These are phyloP conservation scores for Drosophila meridionalis DNA, from an alignment of 2,888 invertebrate species.

Conservation along the genomic window DNA sequence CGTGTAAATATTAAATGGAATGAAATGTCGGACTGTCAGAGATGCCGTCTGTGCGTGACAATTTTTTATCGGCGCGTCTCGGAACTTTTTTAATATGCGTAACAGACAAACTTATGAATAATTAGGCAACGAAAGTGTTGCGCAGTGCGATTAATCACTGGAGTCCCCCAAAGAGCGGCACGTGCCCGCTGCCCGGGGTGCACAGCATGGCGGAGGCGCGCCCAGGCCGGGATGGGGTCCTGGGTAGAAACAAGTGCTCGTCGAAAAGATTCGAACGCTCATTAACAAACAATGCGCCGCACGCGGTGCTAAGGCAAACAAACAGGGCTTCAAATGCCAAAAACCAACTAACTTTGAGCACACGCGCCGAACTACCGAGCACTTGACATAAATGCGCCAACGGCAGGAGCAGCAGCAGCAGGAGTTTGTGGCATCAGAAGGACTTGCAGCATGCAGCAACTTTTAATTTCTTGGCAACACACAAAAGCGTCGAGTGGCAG, in stretches of 20 bases:
- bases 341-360: conserved; percentile 76
- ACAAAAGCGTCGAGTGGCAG: conserved; percentile 68
- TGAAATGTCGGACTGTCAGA: conserved; percentile 59
- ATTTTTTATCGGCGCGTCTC: conserved; percentile 45
- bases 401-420: conserved; percentile 27
- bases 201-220: not conserved
- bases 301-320: conserved; percentile 53
- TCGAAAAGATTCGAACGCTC: conserved; percentile 54
- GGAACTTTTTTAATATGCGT: conserved; percentile 70
- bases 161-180: conserved; percentile 38
- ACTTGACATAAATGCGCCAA: conserved; percentile 78
- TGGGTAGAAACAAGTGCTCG: conserved; percentile 17
- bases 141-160: conserved; percentile 63
- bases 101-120: conserved; percentile 75
- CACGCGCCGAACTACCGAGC: conserved; percentile 66
- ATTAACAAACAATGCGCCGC: conserved; percentile 56
- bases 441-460: conserved; percentile 61
- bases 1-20: conserved; percentile 39
- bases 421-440: conserved; percentile 27
- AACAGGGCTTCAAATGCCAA: conserved; percentile 70
- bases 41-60: conserved; percentile 45
- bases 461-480: conserved; percentile 78
- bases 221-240: not conserved
- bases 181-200: conserved; percentile 38
- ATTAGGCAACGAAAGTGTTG: conserved; percentile 60